Evolutionary conservation across 2,113 vertebrate species (phyloP).

Genomic region (Mirounga angustirostris): DNA sequence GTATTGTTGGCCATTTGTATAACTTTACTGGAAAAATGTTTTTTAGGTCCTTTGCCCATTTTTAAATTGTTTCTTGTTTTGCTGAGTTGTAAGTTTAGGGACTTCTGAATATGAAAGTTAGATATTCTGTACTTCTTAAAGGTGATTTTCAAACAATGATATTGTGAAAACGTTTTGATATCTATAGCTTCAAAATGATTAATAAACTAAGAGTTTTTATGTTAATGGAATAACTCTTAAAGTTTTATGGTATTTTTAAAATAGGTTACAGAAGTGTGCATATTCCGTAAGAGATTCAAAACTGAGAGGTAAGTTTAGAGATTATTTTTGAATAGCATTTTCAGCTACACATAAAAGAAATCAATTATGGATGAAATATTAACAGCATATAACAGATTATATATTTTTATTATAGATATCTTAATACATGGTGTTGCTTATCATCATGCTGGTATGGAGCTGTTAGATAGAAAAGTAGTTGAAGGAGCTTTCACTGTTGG

Average conservation of each 20-base stretch:
- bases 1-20: background rate
- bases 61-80: background rate
- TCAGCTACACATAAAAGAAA: constrained; percentile 17
- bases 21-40: background rate
- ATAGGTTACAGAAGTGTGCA: constrained; percentile 93
- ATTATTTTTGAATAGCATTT: constrained; percentile 52
- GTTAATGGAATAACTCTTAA: constrained; percentile 31
- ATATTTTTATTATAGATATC: constrained; percentile 89
- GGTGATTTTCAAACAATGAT: constrained; percentile 40
- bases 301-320: constrained; percentile 92
- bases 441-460: constrained; percentile 97
- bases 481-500: constrained; percentile 94
- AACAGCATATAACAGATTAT: constrained; percentile 7
- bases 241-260: constrained; percentile 70
- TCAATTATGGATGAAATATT: constrained; percentile 34
- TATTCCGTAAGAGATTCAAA: constrained; percentile 94
- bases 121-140: constrained; percentile 15
- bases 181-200: constrained; percentile 43
- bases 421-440: constrained; percentile 93
- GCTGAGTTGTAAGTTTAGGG: background rate
- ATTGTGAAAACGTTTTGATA: constrained; percentile 38
- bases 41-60: background rate
- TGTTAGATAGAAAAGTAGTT: constrained; percentile 95
- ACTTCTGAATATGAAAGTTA: constrained; percentile 51
- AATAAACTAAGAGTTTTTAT: constrained; percentile 52